phyloP scores from a whole-genome alignment of 2,113 vertebrate genomes.

The Thomomys bottae region DNA sequence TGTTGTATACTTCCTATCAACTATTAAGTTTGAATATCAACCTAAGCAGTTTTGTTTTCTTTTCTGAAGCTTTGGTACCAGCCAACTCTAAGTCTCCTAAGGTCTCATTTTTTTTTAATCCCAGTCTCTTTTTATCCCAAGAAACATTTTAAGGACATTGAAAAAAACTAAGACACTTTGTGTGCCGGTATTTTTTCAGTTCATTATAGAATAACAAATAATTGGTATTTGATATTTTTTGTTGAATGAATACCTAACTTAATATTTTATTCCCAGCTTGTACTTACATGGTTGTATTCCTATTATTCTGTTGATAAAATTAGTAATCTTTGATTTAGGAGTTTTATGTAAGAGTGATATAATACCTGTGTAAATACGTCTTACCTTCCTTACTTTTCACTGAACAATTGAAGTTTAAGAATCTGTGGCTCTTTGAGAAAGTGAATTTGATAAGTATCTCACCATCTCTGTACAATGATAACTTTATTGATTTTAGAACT shows the following conservation, averaged over 20 bases:
- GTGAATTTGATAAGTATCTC: conserved; percentile 45
- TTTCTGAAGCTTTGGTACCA: background rate
- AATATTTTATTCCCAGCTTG: conserved; percentile 35
- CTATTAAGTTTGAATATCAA: background rate
- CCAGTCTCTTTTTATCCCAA: background rate
- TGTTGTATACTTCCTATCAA: background rate
- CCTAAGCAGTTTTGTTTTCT: background rate
- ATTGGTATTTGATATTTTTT: background rate
- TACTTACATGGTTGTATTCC: conserved; percentile 20
- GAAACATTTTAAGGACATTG: conserved; percentile 3
- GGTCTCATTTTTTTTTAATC: background rate
- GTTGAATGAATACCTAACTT: background rate
- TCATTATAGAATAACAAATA: background rate
- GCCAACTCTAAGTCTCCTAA: background rate
- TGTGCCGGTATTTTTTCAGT: background rate
- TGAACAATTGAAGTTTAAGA: conserved; percentile 25
- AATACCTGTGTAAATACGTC: conserved; percentile 23
- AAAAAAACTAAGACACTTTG: background rate
- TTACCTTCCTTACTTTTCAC: conserved; percentile 22
- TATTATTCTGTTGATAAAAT: conserved; percentile 40
- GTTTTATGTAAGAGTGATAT: conserved; percentile 32
- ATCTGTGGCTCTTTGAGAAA: conserved; percentile 38
- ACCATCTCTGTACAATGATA: conserved; percentile 33
- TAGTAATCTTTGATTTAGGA: conserved; percentile 16
- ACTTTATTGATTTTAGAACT: conserved; percentile 32